A percentile compares a stretch with the other conserved stretches of the same genome.
These are phyloP conservation scores for Pachypanchax playfairii DNA, from an alignment of 2,113 vertebrate species.

Conservation along the genomic window DNA sequence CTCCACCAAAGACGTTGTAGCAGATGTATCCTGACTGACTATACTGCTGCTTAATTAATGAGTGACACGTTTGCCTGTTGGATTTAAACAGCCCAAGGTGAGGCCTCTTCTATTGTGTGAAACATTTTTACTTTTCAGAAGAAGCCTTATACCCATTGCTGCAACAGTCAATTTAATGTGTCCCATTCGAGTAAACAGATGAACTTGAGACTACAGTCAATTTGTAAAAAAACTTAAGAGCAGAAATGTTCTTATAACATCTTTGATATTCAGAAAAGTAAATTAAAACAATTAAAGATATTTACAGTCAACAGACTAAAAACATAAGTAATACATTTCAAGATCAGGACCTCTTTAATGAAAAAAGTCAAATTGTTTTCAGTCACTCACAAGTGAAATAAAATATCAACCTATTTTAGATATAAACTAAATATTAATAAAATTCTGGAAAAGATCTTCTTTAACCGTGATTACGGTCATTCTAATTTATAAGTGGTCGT, in stretches of 20 bases:
- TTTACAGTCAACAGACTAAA: no score
- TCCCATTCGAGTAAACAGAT: not conserved
- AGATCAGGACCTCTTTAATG: no score
- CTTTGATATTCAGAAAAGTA: no score
- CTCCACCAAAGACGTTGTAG: conserved; percentile 11
- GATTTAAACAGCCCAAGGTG: conserved; percentile 29
- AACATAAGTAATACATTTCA: no score
- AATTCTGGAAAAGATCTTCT: not conserved
- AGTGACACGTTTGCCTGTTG: conserved; percentile 11
- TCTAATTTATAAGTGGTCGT: conserved; percentile 1
- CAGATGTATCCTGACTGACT: not conserved
- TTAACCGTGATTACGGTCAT: not conserved
- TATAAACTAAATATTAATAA: not conserved
- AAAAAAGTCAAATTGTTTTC: no score
- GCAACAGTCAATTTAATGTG: not conserved
- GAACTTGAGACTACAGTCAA: not conserved
- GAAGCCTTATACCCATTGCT: not conserved
- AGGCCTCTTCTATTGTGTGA: not conserved
- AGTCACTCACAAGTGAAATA: not conserved
- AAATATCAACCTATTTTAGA: not conserved
- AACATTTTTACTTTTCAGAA: not conserved
- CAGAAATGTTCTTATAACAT: no score
- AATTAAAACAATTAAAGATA: no score
- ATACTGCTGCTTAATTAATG: conserved; percentile 28
- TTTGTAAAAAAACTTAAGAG: not conserved